A percentile compares a stretch with the other conserved stretches of the same genome.
Evolutionary conservation across 2,113 vertebrate species (phyloP).

Genomic region (Cyprinodon variegatus): DNA sequence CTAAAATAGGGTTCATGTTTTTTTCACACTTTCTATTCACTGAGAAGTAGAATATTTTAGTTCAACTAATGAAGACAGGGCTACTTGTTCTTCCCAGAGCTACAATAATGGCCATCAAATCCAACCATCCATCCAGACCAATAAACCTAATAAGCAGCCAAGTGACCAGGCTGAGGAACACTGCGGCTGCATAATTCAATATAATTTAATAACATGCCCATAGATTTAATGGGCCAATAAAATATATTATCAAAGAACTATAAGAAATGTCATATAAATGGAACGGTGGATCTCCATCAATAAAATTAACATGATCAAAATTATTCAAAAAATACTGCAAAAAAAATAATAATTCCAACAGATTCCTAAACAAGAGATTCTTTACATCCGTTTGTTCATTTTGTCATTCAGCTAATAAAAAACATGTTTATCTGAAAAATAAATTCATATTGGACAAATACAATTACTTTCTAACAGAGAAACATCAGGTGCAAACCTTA

Average conservation of each 20-base stretch:
- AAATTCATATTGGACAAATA: no score
- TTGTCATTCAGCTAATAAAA: no score
- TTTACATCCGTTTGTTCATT: no score
- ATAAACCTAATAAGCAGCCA: constrained; percentile 13
- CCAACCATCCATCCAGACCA: not conserved
- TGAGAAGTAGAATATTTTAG: not conserved
- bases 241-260: not conserved
- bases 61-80: constrained; percentile 1
- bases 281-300: not conserved
- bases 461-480: no score
- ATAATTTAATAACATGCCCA: not conserved
- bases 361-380: no score
- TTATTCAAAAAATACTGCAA: no score
- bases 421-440: no score
- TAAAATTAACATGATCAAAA: not conserved
- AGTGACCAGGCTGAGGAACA: not conserved
- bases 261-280: not conserved
- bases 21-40: not conserved
- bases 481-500: no score
- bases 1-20: not conserved
- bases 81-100: not conserved
- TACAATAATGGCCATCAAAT: not conserved
- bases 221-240: not conserved
- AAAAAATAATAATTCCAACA: no score
- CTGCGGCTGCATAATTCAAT: not conserved